Evolutionary conservation across 2,113 vertebrate species (phyloP).

Genomic region (Saccopteryx bilineata): DNA sequence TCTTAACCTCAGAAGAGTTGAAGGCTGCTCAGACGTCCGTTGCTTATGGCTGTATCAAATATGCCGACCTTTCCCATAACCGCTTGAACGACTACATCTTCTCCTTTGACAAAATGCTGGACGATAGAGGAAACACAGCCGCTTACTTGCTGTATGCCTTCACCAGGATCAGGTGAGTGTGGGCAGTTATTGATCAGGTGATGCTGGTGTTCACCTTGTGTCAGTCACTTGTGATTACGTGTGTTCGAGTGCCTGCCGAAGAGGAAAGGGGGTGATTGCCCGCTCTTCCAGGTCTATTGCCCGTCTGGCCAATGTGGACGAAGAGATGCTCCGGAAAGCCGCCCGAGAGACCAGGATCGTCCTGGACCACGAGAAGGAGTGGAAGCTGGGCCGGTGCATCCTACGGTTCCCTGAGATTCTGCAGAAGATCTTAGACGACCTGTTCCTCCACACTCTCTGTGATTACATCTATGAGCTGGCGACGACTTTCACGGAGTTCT

Average conservation of each 20-base stretch:
- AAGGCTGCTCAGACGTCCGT: constrained; percentile 93
- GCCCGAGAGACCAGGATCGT: constrained; percentile 91
- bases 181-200: too few relatives aligned
- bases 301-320: constrained; percentile 93
- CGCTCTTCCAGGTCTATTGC: constrained; percentile 92
- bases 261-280: background rate
- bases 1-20: constrained; percentile 93
- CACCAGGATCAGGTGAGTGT: constrained; percentile 94
- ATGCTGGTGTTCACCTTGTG: background rate
- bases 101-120: constrained; percentile 99
- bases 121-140: constrained; percentile 98
- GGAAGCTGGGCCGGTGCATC: constrained; percentile 97
- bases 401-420: constrained; percentile 97
- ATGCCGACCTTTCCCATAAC: constrained; percentile 98
- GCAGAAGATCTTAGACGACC: constrained; percentile 96
- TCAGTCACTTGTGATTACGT: background rate
- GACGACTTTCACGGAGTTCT: constrained; percentile 99
- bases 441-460: constrained; percentile 95
- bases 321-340: constrained; percentile 91
- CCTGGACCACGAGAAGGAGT: constrained; percentile 97
- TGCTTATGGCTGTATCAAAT: constrained; percentile 97
- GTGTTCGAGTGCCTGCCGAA: background rate
- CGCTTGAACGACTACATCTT: constrained; percentile 98
- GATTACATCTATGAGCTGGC: constrained; percentile 99
- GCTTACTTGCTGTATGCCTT: constrained; percentile 97